Evolutionary conservation across 2,797 vertebrate species (phyloP).

Genomic region (Chelmon rostratus): DNA sequence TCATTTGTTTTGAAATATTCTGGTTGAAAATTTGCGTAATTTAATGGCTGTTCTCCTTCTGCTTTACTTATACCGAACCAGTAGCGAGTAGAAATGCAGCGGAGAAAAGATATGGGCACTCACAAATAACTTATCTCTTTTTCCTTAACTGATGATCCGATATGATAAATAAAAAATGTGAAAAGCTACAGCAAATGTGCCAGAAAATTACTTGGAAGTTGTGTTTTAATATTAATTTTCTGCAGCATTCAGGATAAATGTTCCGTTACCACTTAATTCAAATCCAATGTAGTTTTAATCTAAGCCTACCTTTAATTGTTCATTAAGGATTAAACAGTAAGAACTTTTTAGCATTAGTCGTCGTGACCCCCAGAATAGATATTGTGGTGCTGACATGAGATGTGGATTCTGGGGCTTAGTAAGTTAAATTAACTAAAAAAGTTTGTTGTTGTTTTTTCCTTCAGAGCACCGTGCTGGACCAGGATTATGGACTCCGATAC

Average conservation of each 20-base stretch:
- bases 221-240: not conserved
- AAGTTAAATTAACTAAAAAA: not conserved
- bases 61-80: not conserved
- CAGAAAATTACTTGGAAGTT: not conserved
- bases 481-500: constrained; percentile 95
- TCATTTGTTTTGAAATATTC: not conserved
- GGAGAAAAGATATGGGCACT: not conserved
- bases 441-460: not conserved
- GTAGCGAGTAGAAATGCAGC: no score
- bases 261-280: no score
- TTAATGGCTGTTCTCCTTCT: not conserved
- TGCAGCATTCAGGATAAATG: no score
- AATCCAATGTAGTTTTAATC: not conserved
- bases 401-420: not conserved
- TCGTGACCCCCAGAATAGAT: not conserved
- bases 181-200: not conserved
- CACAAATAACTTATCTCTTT: no score
- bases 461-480: constrained; percentile 41
- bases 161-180: not conserved
- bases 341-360: not conserved
- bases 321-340: no score
- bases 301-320: not conserved
- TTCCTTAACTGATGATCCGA: not conserved
- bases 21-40: not conserved
- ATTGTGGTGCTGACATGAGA: not conserved